Evolutionary conservation across 2,888 invertebrate genomes (phyloP).

Genomic region (Ellobium chinense): DNA sequence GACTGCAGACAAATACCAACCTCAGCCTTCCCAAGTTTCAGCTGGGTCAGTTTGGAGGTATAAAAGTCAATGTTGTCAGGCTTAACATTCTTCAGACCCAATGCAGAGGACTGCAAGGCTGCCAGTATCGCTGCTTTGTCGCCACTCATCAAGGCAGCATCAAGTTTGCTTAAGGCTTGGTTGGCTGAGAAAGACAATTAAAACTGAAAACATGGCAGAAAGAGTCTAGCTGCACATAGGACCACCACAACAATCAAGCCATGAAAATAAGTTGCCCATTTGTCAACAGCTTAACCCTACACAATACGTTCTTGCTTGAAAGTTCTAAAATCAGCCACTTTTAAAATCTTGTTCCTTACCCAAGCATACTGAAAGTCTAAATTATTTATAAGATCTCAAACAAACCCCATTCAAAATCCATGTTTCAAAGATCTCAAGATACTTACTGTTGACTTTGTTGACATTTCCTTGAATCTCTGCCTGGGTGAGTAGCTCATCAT

Average conservation of each 20-base stretch:
- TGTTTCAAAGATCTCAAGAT: no score
- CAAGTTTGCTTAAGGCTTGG: conserved; percentile 59
- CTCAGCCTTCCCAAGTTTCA: conserved; percentile 59
- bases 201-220: background rate
- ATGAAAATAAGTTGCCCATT: no score
- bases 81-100: conserved; percentile 70
- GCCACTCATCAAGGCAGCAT: conserved; percentile 64
- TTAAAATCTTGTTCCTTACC: no score
- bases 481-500: conserved; percentile 86
- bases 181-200: conserved; percentile 60
- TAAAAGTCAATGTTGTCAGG: conserved; percentile 72
- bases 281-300: no score
- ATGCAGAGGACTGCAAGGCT: conserved; percentile 63
- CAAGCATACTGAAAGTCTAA: no score
- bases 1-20: no score
- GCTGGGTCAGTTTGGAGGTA: conserved; percentile 59
- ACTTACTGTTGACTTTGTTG: conserved; percentile 83
- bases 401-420: no score
- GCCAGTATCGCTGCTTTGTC: conserved; percentile 62
- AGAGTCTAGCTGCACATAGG: background rate
- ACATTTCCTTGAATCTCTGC: conserved; percentile 87
- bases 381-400: no score
- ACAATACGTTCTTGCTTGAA: no score
- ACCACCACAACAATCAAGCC: background rate
- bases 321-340: no score